Evolutionary conservation across 2,888 invertebrate genomes (phyloP).

Genomic region (Macaria liturata): DNA sequence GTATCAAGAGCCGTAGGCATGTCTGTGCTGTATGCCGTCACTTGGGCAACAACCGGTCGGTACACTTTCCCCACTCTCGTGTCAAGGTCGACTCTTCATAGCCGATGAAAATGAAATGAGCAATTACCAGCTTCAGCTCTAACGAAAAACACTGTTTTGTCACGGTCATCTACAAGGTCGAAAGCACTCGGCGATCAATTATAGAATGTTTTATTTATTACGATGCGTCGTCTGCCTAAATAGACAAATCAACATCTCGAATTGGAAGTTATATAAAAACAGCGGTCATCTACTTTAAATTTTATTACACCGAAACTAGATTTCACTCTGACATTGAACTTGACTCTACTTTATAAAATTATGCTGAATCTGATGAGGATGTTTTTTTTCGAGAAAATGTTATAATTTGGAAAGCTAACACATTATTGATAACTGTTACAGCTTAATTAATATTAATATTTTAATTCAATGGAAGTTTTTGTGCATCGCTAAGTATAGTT

Average conservation of each 20-base stretch:
- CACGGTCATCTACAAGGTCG: slow-evolving; percentile 35
- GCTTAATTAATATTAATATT: too few relatives aligned
- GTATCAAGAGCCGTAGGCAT: slow-evolving; percentile 8
- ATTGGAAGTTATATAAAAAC: slow-evolving; percentile 16
- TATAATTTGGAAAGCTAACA: too few relatives aligned
- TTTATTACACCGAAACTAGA: slow-evolving; percentile 29
- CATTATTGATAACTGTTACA: too few relatives aligned
- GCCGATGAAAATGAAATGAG: slow-evolving; percentile 31
- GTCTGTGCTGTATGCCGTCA: slow-evolving; percentile 42
- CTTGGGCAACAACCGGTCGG: slow-evolving; percentile 72
- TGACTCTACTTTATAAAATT: slow-evolving; percentile 7
- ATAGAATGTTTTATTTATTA: slow-evolving; percentile 20
- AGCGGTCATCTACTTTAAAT: slow-evolving; percentile 29
- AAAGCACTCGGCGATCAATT: slow-evolving; percentile 26
- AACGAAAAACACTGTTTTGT: slow-evolving; percentile 29
- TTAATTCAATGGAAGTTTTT: slow-evolving; percentile 11
- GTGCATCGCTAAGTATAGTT: slow-evolving; percentile 12
- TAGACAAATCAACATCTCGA: slow-evolving; percentile 20
- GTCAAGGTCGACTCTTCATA: slow-evolving; percentile 73
- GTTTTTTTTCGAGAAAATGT: too few relatives aligned
- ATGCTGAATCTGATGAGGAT: too few relatives aligned
- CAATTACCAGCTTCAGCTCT: slow-evolving; percentile 24
- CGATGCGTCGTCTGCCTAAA: slow-evolving; percentile 24
- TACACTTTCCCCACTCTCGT: slow-evolving; percentile 74
- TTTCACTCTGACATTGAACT: slow-evolving; percentile 30